Evolutionary conservation across 2,797 vertebrate genomes (phyloP), one percentile per base, ranked within the genome.

Genomic region (Pempheris klunzingeri): DNA sequence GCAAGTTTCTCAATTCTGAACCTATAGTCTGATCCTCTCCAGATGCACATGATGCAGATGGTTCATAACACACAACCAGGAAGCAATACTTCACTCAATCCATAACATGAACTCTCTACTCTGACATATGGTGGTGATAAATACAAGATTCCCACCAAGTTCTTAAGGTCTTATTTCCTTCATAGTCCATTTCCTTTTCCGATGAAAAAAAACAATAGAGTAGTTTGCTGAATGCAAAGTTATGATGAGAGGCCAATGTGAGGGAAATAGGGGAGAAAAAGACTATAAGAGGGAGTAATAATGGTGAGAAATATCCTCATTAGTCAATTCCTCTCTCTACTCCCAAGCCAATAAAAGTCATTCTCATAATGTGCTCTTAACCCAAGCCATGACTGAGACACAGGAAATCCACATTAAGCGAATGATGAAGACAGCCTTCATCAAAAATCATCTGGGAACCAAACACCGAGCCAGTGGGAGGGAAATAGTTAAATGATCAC

Each of bases 381-480:
- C 82, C 78, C 15, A 3, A 86, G 78, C 50, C 57, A 18, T 84
- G 88, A 82, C 82, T 77, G 63, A 66, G 30, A 77, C 67, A 74
- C 52, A 85, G 85, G 76, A 91, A 90, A 87, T 87, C 66, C 63
- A 77, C 63, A 90, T 71, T 66, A 76, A 86, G 77, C 14, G 49
- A 32, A 32, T 6, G 30, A 32, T 32, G 30, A 32, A 32, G 30
- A 32, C 15, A 10, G 2, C 78, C 74, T 74, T 88, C 38, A 76
- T 86, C 65, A 74, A 72, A 82, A 88, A 60, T 73, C 71, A 71
- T 80, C 12, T 73, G 73, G 74, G 82, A 74, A 84, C 46, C 52
- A 63, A 71, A 71, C 30, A 34, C 53, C 36, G 24, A 73, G 52
- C 28, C 38, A 10, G 57, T 63, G 77, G 71, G 78, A 84, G 54